Evolutionary conservation across 2,888 invertebrate genomes (phyloP).

Genomic region (Hyles lineata): DNA sequence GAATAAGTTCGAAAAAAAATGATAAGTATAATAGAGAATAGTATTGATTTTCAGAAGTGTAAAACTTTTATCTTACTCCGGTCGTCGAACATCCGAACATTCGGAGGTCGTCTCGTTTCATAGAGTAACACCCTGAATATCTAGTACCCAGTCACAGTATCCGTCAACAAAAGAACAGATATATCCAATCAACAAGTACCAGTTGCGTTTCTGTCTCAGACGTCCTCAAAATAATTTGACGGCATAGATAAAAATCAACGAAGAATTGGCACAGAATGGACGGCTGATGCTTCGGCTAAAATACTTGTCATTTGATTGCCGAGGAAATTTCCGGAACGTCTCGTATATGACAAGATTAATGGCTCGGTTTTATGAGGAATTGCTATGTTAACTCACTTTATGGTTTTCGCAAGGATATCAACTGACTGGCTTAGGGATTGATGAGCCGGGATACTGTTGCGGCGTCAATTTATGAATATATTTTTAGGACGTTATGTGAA

Average conservation of each 20-base stretch:
- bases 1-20: too few relatives aligned
- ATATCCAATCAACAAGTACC: background rate
- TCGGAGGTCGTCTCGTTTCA: too few relatives aligned
- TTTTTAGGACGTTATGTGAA: too few relatives aligned
- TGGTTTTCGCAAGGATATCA: slow-evolving; percentile 1
- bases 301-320: slow-evolving; percentile 23
- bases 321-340: slow-evolving; percentile 4
- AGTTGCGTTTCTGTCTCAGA: background rate
- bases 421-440: slow-evolving; percentile 9
- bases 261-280: slow-evolving; percentile 12
- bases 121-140: too few relatives aligned
- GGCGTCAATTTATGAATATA: too few relatives aligned
- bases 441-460: too few relatives aligned
- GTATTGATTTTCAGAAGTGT: too few relatives aligned
- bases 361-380: slow-evolving; percentile 12
- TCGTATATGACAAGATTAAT: slow-evolving; percentile 3
- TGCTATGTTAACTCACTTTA: slow-evolving; percentile 19
- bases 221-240: background rate
- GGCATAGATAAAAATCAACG: slow-evolving; percentile 9
- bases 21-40: too few relatives aligned
- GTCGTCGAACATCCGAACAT: too few relatives aligned
- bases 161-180: background rate
- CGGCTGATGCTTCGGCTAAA: slow-evolving; percentile 5
- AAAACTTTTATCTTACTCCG: too few relatives aligned
- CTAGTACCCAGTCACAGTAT: too few relatives aligned